These are phyloP conservation scores for Atta texana DNA, from an alignment of 1,140 invertebrate species.

Conservation along the genomic window DNA sequence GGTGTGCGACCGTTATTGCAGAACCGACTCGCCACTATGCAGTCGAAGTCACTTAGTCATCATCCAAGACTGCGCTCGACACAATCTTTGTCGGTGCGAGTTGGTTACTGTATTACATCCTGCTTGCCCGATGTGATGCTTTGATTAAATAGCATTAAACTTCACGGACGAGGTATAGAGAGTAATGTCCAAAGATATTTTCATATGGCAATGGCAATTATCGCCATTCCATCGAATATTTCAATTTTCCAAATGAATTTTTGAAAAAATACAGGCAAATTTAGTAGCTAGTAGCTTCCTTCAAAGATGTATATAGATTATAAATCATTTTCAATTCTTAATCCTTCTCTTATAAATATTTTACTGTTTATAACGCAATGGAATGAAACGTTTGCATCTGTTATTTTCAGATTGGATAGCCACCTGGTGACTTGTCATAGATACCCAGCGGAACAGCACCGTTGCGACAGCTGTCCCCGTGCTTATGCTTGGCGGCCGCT, in stretches of 20 bases:
- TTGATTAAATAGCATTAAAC: slow-evolving; percentile 38
- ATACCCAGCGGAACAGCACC: slow-evolving; percentile 92
- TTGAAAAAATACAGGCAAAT: slow-evolving; percentile 1
- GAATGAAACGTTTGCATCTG: not conserved
- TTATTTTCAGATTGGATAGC: slow-evolving; percentile 91
- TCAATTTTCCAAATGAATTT: not conserved
- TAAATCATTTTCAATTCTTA: not conserved
- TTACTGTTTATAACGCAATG: not conserved
- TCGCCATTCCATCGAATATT: not conserved
- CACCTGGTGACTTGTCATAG: slow-evolving; percentile 92
- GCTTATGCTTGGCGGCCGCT: slow-evolving; percentile 94
- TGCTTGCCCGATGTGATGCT: slow-evolving; percentile 1
- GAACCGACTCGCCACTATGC: slow-evolving; percentile 64
- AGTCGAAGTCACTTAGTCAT: slow-evolving; percentile 77
- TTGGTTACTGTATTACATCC: slow-evolving; percentile 56
- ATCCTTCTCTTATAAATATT: not conserved
- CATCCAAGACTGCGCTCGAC: slow-evolving; percentile 69
- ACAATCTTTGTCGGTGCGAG: slow-evolving; percentile 63
- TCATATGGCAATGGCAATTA: not conserved
- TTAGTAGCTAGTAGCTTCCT: not conserved
- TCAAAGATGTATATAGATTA: not conserved
- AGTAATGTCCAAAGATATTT: not conserved
- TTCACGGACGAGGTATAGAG: not conserved
- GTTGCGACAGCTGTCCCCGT: slow-evolving; percentile 94
- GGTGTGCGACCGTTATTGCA: slow-evolving; percentile 72